Base-by-base conservation (phyloP, 2,113 vertebrate genomes). In the Holacanthus passer region DNA sequence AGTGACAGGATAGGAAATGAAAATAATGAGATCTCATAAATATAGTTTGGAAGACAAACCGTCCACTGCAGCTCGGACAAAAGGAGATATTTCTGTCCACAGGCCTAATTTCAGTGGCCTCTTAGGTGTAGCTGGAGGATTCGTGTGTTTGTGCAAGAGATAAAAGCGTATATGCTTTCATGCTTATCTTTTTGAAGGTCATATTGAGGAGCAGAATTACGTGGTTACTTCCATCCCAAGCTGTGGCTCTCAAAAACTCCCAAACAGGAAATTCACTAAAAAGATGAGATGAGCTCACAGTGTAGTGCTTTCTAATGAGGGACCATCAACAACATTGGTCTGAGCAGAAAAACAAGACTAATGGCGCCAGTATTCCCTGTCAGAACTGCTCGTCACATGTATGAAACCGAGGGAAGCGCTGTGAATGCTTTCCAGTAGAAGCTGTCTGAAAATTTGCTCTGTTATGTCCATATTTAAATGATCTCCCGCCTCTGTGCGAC, bases 11-110 rank as follows among this genome's bases (percentile, higher is more conserved):
- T 66, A 88, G 87, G 87, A 90, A 91, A 94, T 88, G 90, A 88
- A 93, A 91, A 94, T 93, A 95, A 94, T 91, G 88, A 91, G 85
- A 84, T 79, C 87, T 92, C 90, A 89, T 87, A 81, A 93, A 91
- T 91, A 86, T 84, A 91, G 82, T 77, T 84, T 73, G 71, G 78
- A 81, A 88, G 80, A 89, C 84, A 81, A 88, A 85, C 82, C n/a
- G 60, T 80, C 65, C 56, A 59, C 85, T 55, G 47, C 77, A 79
- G 73, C 78, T 80, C 75, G 43, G 82, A 88, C 76, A 77, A 80
- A 78, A 60, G 70, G 68, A 86, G 79, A 68, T 90, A 89, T 92
- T 90, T 89, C 73, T 73, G 83, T 90, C 81, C 79, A 22, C 58
- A 5, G 86, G 79, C 86, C 72, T 80, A 29, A 71, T 86, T 90